Percentiles rank a stretch among this genome's conserved stretches.
Evolutionary conservation across 2,113 vertebrate species (phyloP).

Genomic region (Gallinago jamesoni): DNA sequence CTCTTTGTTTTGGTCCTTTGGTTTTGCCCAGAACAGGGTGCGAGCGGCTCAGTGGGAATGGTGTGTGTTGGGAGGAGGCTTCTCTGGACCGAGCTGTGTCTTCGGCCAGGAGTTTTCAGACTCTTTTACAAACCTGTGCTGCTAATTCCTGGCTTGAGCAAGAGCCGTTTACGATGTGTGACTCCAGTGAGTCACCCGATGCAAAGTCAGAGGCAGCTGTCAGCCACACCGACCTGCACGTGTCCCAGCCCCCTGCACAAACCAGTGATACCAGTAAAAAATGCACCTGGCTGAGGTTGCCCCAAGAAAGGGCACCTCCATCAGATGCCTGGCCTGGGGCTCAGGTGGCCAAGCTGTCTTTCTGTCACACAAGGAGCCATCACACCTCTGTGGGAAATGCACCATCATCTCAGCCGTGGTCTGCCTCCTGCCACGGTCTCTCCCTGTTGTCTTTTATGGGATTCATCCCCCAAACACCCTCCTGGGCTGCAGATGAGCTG

Average conservation of each 20-base stretch:
- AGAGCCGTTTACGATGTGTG: neutral
- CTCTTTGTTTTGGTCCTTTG: neutral
- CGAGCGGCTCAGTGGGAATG: neutral
- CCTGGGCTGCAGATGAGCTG: neutral
- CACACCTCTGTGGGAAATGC: neutral
- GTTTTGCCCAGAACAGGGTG: neutral
- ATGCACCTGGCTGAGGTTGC: neutral
- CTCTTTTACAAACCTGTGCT: neutral
- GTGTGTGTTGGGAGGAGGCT: neutral
- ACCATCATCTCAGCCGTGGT: neutral
- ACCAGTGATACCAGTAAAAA: neutral
- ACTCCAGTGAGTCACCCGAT: neutral
- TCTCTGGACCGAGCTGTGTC: neutral
- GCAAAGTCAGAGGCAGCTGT: neutral
- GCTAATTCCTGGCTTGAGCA: neutral
- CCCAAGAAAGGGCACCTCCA: neutral
- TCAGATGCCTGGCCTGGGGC: neutral
- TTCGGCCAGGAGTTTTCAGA: fast-evolving
- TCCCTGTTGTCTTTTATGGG: fast-evolving
- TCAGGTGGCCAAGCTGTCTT: neutral
- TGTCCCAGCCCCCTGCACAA: neutral
- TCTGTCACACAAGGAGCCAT: neutral
- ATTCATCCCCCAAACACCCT: neutral
- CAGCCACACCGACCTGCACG: neutral
- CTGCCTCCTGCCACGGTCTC: neutral